Evolutionary conservation across 2,113 vertebrate species (phyloP).

Genomic region (Excalfactoria chinensis): DNA sequence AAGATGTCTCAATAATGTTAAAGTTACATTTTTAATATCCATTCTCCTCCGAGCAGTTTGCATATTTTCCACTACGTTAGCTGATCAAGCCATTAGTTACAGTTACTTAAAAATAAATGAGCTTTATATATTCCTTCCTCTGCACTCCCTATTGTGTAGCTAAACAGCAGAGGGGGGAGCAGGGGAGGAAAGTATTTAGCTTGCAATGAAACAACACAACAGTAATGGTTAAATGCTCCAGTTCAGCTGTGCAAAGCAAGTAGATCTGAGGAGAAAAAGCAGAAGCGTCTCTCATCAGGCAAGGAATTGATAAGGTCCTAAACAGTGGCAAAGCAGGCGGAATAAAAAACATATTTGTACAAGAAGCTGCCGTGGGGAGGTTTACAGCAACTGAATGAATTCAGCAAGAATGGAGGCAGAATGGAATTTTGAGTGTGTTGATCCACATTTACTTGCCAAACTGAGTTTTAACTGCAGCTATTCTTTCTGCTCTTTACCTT

Average conservation of each 20-base stretch:
- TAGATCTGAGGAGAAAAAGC: neutral
- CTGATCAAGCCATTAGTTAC: constrained; percentile 74
- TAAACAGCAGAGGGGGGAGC: neutral
- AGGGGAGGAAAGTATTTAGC: neutral
- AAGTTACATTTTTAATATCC: constrained; percentile 75
- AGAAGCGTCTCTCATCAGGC: constrained; percentile 36
- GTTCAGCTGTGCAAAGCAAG: neutral
- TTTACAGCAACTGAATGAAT: neutral
- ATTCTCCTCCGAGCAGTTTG: constrained; percentile 71
- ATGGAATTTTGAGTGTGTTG: constrained; percentile 22
- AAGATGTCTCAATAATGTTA: constrained; percentile 70
- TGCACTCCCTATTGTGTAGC: neutral
- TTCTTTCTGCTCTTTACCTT: constrained; percentile 56
- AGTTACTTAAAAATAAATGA: constrained; percentile 76
- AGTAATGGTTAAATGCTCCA: neutral
- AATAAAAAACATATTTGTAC: constrained; percentile 56
- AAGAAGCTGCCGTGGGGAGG: neutral
- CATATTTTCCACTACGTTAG: constrained; percentile 75
- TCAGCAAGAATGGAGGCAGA: constrained; percentile 5
- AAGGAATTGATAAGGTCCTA: constrained; percentile 10
- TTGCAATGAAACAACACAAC: neutral
- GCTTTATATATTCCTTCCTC: constrained; percentile 46
- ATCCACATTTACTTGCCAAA: constrained; percentile 24
- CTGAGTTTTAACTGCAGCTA: constrained; percentile 6
- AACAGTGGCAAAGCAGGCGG: neutral